Conservation (phyloP, 2,888 invertebrate genomes). For the Eupithecia inturbata region DNA sequence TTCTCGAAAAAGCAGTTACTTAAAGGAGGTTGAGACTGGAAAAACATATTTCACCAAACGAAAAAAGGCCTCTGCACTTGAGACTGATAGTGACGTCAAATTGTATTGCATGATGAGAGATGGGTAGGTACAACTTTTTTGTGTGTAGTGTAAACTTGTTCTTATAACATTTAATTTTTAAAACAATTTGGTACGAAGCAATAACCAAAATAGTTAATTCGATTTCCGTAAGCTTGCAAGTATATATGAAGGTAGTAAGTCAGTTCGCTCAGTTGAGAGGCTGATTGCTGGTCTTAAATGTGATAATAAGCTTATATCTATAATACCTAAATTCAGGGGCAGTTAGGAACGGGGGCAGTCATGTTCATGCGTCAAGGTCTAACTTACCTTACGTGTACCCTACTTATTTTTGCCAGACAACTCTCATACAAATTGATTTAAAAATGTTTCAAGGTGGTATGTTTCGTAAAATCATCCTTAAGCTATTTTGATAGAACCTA, state of each 20-base stretch:
- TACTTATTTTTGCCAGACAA: background rate
- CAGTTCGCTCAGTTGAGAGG: background rate
- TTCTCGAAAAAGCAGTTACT: background rate
- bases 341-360: no score
- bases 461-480: conserved; percentile 1
- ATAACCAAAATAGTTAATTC: background rate
- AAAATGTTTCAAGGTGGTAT: background rate
- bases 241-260: no score
- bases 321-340: no score
- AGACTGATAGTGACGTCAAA: background rate
- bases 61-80: background rate
- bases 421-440: conserved; percentile 2
- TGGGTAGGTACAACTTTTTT: background rate
- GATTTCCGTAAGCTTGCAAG: background rate
- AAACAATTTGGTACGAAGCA: background rate
- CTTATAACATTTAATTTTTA: no score
- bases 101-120: background rate
- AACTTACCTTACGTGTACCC: background rate
- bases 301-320: no score
- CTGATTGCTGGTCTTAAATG: no score
- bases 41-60: background rate
- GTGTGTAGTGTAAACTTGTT: background rate
- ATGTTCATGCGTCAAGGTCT: background rate
- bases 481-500: background rate
- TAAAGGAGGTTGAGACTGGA: background rate